Evolutionary conservation across 2,888 invertebrate genomes (phyloP), one percentile per base, ranked within the genome.

Genomic region (Dromius quadrimaculatus): DNA sequence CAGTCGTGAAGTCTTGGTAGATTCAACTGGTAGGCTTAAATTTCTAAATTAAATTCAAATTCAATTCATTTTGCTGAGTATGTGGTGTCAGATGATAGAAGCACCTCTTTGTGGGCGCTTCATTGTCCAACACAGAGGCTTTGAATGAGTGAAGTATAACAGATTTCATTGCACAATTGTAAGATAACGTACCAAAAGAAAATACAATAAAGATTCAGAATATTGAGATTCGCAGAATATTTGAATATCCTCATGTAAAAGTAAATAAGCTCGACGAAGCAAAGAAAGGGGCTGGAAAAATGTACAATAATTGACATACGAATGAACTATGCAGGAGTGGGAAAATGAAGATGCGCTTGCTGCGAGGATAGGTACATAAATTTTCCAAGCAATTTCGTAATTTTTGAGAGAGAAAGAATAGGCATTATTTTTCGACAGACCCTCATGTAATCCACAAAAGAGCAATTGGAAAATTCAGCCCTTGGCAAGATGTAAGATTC

Each of bases 311-410:
- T 59, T 59, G 59, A 59, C 59, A 59, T 59, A 59, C 59, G 20
- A 59, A 23, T 36, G 59, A 59, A 59, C 59, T 59, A 59, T 59
- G 59, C 59, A n/a, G n/a, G n/a, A n/a, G n/a, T n/a, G n/a, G n/a
- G 59, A 59, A 59, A 36, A 59, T 36, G 59, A 59, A n/a, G n/a
- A n/a, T n/a, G n/a, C n/a, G n/a, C 36, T 34, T 19, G 19, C 59
- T 59, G 59, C 59, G 19, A 36, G 2, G 36, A 59, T 59, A 59
- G 59, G 59, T 59, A 59, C 59, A 59, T 59, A 59, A 36, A 59
- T 59, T 63, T 63, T 41, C 45, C 63, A 28, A 63, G 45, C 63
- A 63, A 63, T 63, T 63, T 63, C 45, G 63, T 63, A 63, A 63
- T 45, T 63, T 63, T 63, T 63, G 45, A 63, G 63, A 63, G 63